Evolutionary conservation across 1,140 invertebrate species (phyloP), one percentile per base, ranked within the genome.

Genomic region (Bombus sibiricus): DNA sequence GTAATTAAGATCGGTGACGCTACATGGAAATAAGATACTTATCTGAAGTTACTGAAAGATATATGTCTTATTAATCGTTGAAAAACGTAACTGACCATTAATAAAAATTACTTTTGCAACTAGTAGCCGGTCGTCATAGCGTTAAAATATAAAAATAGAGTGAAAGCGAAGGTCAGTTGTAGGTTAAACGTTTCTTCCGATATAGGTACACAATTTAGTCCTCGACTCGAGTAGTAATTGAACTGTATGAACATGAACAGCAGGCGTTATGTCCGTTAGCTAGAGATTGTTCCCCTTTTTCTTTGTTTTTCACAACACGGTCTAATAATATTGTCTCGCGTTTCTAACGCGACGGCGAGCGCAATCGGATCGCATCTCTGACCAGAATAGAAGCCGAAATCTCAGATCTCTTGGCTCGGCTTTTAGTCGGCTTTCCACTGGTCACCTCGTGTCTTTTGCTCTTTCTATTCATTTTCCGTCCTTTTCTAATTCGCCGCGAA

Each of bases 241-340:
- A 43, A 32, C 41, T 22, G 3, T n/a, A 34, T 18, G 53, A 57
- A 37, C 13, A 34, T 3, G 1, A 3, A 22, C 15, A 22, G 18
- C 47, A 41, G 53, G 34, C 69, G 22, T 34, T 10, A 13, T 25
- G 43, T 28, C 32, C 43, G 34, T 47, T 32, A 47, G 9, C 25
- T n/a, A 34, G 34, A n/a, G 25, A 28, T 2, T 39, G 64, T 71
- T 43, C n/a, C 34, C 74, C 47, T 59, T 77, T 74, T 81, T 37
- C 43, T 28, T 77, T 43, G 88, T 87, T 90, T 88, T 87, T 91
- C 89, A 53, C 89, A 90, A 91, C 89, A 89, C 75, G 59, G 88
- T 92, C 93, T 94, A 94, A 94, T 94, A 94, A 94, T 94, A 93
- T 93, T 92, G 92, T 92, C 93, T 92, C 92, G 92, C 92, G 91